Evolutionary conservation across 35 echinoderm and acorn worm species (phyloP), one percentile per base, ranked within the genome.

Genomic region (Apostichopus parvimensis): DNA sequence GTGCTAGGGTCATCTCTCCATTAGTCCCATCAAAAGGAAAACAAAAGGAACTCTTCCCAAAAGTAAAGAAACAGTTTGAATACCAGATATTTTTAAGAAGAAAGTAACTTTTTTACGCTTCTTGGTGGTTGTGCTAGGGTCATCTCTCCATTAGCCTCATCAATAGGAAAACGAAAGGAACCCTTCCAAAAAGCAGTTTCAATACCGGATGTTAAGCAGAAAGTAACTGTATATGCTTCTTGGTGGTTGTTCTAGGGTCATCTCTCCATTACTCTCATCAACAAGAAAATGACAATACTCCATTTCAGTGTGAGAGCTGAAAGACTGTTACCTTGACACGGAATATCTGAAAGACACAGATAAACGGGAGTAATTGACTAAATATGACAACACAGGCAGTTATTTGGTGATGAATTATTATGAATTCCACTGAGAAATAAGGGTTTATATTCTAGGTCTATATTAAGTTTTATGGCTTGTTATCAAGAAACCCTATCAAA

Each of bases 271-370:
- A 68, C 9, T 18, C 78, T 45, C 24, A n/a, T 80, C 24, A 25
- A 45, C 1, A 25, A 80, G 78, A 21, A 80, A 45, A 80, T 34
- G 25, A 34, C 24, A 12, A 45, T 45, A 9, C 12, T 80, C 6
- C 22, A 80, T 26, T 53, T 14, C 78, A 3, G 22, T 8, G 14
- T 14, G 22, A 26, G 34, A 26, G 34, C 34, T 45, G 25, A 25
- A 80, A 2, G 22, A 45, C 24, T 0, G 10, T 12, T 53, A 54
- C 24, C 78, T 80, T 53, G 24, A 26, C 78, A 80, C 6, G 78
- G 78, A 80, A 80, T 80, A 80, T 80, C 78, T 80, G 78, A 80
- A 80, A 80, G 34, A 4, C 11, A 14, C 18, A 68, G 9, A 18
- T 68, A 68, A 68, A 68, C 9, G 34, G 34, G 34, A 45, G 34